These are phyloP conservation scores for Tetramorium simillimum DNA, from an alignment of 1,140 invertebrate species.

Conservation along the genomic window DNA sequence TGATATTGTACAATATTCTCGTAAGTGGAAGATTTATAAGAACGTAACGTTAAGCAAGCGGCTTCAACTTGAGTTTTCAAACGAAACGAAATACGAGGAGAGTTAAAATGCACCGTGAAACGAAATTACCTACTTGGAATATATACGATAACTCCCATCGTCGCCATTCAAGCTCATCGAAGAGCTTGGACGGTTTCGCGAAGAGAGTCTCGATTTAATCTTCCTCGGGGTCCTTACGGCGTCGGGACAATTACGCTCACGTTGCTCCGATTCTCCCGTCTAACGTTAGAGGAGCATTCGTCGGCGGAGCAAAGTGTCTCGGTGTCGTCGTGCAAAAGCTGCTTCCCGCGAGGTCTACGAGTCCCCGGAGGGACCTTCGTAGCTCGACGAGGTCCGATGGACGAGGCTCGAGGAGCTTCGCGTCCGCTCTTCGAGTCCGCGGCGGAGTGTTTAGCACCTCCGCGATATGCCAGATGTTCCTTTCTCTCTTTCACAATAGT, in stretches of 20 bases:
- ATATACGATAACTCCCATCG: conserved; percentile 83
- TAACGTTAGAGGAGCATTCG: neutral
- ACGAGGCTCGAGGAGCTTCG: conserved; percentile 25
- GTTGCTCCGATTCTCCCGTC: neutral
- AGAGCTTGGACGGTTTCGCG: conserved; percentile 25
- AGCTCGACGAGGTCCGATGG: conserved; percentile 75
- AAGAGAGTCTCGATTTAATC: neutral
- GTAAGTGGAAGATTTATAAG: neutral
- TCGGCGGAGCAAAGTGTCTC: neutral
- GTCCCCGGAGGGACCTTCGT: conserved; percentile 70
- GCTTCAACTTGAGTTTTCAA: neutral
- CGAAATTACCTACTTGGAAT: conserved; percentile 80
- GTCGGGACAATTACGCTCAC: neutral
- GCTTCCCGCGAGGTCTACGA: conserved; percentile 53
- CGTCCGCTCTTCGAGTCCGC: conserved; percentile 38
- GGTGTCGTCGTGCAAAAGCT: neutral
- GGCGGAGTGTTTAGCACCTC: conserved; percentile 67
- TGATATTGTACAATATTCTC: neutral
- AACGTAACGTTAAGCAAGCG: neutral
- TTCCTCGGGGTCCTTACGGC: neutral
- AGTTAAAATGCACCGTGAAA: neutral
- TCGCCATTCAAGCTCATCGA: conserved; percentile 78
- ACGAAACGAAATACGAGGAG: neutral
- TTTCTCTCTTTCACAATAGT: conserved; percentile 77
- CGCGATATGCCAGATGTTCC: conserved; percentile 71